Conservation (phyloP, 2,888 invertebrate genomes). For the Orchesellides sinensis region DNA sequence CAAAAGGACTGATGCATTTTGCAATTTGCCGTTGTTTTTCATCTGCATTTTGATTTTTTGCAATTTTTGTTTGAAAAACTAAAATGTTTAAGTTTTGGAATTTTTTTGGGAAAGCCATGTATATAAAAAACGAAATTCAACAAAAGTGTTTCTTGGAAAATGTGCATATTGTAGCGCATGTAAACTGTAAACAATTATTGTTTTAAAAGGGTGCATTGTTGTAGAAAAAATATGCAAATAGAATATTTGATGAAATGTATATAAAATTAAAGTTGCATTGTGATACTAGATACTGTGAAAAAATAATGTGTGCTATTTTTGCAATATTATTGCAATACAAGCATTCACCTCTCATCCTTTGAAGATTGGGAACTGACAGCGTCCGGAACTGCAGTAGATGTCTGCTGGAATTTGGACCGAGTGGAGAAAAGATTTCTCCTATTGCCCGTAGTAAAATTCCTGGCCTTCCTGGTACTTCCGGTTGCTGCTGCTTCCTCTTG, state of each 20-base stretch:
- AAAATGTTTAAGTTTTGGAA: too few relatives aligned
- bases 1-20: background rate
- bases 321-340: conserved; percentile 14
- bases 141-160: too few relatives aligned
- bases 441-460: conserved; percentile 70
- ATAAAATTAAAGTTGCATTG: too few relatives aligned
- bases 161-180: too few relatives aligned
- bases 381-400: conserved; percentile 66
- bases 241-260: background rate
- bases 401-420: conserved; percentile 46
- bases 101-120: too few relatives aligned
- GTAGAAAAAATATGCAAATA: background rate
- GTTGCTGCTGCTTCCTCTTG: conserved; percentile 41
- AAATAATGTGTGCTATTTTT: background rate
- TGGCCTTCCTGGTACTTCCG: conserved; percentile 49
- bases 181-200: too few relatives aligned
- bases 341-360: conserved; percentile 69
- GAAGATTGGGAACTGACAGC: conserved; percentile 59
- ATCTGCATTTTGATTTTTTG: background rate
- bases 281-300: too few relatives aligned
- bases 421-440: conserved; percentile 68
- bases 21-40: background rate
- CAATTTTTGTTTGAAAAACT: too few relatives aligned
- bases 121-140: too few relatives aligned
- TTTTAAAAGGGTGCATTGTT: background rate